Base-by-base conservation (phyloP, 2,113 vertebrate species). In the Mola mola region DNA sequence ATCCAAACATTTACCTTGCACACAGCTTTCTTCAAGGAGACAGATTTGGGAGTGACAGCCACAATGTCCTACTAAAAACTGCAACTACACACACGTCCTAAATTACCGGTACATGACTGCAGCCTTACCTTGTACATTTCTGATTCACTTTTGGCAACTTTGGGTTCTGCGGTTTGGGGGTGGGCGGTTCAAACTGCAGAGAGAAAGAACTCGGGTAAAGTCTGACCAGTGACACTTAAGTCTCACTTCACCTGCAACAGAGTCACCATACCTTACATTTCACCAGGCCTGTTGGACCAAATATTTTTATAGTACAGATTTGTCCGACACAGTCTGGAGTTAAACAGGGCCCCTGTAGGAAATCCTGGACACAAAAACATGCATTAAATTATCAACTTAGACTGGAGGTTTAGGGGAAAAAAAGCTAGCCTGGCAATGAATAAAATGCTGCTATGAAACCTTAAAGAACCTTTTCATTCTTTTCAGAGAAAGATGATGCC, bases 261-360 rank as follows among this genome's bases (percentile, higher is more conserved):
- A n/a, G 15, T 5, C 6, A 4, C 82, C 93, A 91, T 81, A 98
- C 96, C 90, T 96, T 93, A 88, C 95, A 94, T 81, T 98, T 99
- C 7, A 94, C 55, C 78, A 94, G 66, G 36, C 96, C 93, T 2
- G 92, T 93, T n/a, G 93, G 88, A 87, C 72, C 90, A 75, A 89
- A 93, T 82, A 98, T 94, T 83, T 92, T 85, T 37, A 98, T 94
- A 78, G 87, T 92, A 79, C 92, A 94, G 85, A 99, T 95, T 65
- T 85, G 73, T 15, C 95, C 95, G 31, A 50, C 60, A 76, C 97
- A 99, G 84, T 97, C 95, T 59, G 97, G 95, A 56, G 97, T 99
- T 57, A 97, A 93, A 91, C 97, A 99, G 1, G 79, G 6, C 40
- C 91, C 90, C 59, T 92, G 92, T 17, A 98, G 90, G 72, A 97